Evolutionary conservation across 2,888 invertebrate genomes (phyloP).

Genomic region (Parascotia fuliginaria): DNA sequence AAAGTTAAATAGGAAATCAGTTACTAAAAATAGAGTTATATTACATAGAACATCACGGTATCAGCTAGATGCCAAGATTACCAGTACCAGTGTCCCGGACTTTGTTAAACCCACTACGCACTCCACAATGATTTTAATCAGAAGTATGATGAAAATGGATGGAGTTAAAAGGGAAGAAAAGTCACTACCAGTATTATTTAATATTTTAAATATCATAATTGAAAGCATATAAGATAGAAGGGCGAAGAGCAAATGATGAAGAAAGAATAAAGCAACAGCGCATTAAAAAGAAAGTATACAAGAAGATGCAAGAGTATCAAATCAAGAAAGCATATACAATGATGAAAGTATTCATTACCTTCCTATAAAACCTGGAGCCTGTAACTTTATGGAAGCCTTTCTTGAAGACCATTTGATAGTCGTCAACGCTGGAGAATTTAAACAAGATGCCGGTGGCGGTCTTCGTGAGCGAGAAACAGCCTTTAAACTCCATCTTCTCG

Average conservation of each 20-base stretch:
- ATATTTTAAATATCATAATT: neutral
- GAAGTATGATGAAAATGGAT: no score
- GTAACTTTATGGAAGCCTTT: slow-evolving; percentile 95
- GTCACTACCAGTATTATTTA: no score
- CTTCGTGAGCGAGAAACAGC: slow-evolving; percentile 94
- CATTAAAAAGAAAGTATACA: slow-evolving; percentile 21
- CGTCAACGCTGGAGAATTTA: slow-evolving; percentile 94
- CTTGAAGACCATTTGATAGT: slow-evolving; percentile 94
- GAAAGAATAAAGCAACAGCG: slow-evolving; percentile 18
- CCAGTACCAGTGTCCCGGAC: no score
- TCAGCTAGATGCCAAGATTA: no score
- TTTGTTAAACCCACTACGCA: no score
- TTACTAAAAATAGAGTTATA: no score
- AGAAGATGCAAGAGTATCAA: slow-evolving; percentile 19
- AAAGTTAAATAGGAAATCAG: no score
- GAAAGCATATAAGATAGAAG: slow-evolving; percentile 40
- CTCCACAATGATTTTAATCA: no score
- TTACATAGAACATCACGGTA: no score
- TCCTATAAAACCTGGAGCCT: slow-evolving; percentile 93
- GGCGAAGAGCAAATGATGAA: slow-evolving; percentile 53
- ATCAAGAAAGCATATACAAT: slow-evolving; percentile 32
- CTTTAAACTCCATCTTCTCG: slow-evolving; percentile 95
- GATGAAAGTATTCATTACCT: no score
- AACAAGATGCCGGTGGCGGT: slow-evolving; percentile 95
- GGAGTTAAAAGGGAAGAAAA: no score